Base-by-base conservation (phyloP, 2,797 vertebrate species). In the Mus spretus region DNA sequence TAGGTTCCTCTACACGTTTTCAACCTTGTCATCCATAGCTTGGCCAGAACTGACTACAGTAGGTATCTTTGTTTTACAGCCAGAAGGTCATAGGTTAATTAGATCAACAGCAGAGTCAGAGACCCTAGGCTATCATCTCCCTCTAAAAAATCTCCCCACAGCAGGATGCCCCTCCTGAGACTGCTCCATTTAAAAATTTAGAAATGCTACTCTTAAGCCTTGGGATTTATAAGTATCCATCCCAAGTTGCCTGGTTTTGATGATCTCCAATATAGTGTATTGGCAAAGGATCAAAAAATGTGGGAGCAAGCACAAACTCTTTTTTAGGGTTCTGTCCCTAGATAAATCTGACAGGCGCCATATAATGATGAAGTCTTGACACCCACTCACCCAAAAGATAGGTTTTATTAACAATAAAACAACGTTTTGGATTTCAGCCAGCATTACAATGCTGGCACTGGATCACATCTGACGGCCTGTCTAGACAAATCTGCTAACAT, bases 401-500 rank as follows among this genome's bases (percentile, higher is more conserved):
- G 95, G 87, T 96, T 96, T 97, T 97, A 97, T 97, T 97, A 97
- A 97, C 90, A 97, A 95, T 95, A 97, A 98, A 97, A 96, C 90
- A 83, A 82, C 95, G 65, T 53, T 40, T 87, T 97, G 97, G 97
- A 97, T 81, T 82, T 86, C 77, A 95, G 95, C 95, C 97, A 98
- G 88, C 57, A 86, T 94, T 95, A 94, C n/a, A 90, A 19, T 59
- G 77, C 77, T 95, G 96, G 94, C 94, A 97, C 70, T 0, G 0
- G 82, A 87, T 96, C 91, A 74, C 15, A 81, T 96, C 92, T 94
- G 67, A 96, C 86, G 82, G 94, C 97, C 91, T 97, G 95, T 96
- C 96, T 96, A 97, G 98, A 98, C 96, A 98, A 95, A 96, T 94
- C 93, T 93, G 84, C 59, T 77, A 91, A 88, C 61, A 93, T 91